Evolutionary conservation across 2,888 invertebrate species (phyloP), one percentile per base, ranked within the genome.

Genomic region (Drosophila paramelanica): DNA sequence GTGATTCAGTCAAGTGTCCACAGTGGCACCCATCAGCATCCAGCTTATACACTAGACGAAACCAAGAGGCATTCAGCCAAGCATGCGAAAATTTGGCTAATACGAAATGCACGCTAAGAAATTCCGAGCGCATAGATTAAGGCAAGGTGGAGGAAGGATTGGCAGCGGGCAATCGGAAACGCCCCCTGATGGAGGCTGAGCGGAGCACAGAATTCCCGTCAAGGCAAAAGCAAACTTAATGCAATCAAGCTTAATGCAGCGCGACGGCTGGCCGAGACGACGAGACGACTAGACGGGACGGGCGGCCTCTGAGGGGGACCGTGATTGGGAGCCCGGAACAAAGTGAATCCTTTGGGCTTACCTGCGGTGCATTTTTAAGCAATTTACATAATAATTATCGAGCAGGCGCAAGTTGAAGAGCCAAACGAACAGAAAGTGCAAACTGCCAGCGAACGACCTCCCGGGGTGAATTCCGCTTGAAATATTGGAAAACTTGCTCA

Each of bases 351-450:
- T 67, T 79, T 73, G 81, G 82, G 88, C 64, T 84, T 88, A 88
- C 77, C 79, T 88, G 86, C 75, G 88, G 83, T 85, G 80, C 70
- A 79, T 89, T 85, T 89, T 89, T 85, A 77, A 85, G 77, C 88
- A 89, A 89, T 85, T 85, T 85, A 82, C 89, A 89, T 82, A 89
- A 89, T 88, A 85, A 89, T 85, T 89, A 85, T 85, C 89, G 88
- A 81, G 81, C 77, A 45, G 69, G 52, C 61, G 50, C 65, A 58
- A 62, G 51, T 50, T 49, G 62, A 17, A 23, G 49, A 49, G 51
- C 17, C n/a, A 38, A 67, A 17, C 31, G 39, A 42, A 36, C 47
- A 43, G 41, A 31, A 20, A 43, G 27, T 51, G 57, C 61, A 58
- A 65, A 57, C 68, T 62, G 73, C 42, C 57, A 20, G 33, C n/a